These are phyloP conservation scores for Panagrolaimus sp. DNA, from an alignment of 1,140 invertebrate genomes.

Conservation along the genomic window DNA sequence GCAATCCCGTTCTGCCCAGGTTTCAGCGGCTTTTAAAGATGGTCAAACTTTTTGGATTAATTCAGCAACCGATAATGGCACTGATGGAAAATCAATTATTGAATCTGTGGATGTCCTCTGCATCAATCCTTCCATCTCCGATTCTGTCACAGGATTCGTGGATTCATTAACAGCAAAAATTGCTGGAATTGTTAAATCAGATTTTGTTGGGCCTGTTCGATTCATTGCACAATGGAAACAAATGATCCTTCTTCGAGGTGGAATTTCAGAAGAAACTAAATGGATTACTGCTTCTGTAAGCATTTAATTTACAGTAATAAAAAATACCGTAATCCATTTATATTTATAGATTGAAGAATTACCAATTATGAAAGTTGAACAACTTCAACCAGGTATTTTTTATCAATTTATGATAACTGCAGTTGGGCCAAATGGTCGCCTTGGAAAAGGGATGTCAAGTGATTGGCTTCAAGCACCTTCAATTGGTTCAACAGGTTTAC, in stretches of 20 bases:
- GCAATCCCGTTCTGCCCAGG: background rate
- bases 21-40: background rate
- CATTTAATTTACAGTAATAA: no score
- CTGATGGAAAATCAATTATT: background rate
- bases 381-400: conserved; percentile 9
- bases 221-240: conserved; percentile 15
- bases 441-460: background rate
- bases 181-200: background rate
- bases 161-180: conserved; percentile 5
- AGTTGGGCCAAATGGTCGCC: background rate
- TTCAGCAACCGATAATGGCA: conserved; percentile 7
- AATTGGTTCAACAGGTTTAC: background rate
- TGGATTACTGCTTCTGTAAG: conserved; percentile 2
- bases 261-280: conserved; percentile 5
- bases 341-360: background rate
- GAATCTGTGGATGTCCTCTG: background rate
- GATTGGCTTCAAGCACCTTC: conserved; percentile 7
- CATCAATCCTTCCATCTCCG: background rate
- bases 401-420: conserved; percentile 8
- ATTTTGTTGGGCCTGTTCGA: background rate
- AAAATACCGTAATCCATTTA: no score
- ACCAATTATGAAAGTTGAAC: background rate
- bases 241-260: background rate
- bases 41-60: background rate
- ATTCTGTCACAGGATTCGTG: background rate